Evolutionary conservation across 2,888 invertebrate genomes (phyloP).

Genomic region (Acronicta psi): DNA sequence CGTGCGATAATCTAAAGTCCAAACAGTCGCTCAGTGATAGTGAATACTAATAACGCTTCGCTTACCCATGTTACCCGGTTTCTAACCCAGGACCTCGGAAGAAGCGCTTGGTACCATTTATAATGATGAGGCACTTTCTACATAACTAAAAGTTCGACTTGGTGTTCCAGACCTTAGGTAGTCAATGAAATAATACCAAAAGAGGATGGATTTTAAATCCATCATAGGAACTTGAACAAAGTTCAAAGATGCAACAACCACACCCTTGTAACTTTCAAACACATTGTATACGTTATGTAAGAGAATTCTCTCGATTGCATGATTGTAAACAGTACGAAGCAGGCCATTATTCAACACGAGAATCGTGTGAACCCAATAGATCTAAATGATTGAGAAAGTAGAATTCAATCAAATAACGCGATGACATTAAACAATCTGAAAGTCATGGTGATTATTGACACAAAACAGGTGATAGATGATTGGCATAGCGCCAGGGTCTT

Average conservation of each 20-base stretch:
- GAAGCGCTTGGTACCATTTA: no score
- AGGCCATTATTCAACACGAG: constrained; percentile 24
- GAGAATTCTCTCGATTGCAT: constrained; percentile 27
- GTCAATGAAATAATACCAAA: no score
- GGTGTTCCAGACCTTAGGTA: no score
- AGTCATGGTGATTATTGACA: constrained; percentile 41
- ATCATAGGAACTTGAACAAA: constrained; percentile 4
- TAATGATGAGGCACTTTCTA: no score
- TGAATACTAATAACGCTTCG: no score
- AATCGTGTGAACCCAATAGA: constrained; percentile 29
- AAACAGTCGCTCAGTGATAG: no score
- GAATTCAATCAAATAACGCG: constrained; percentile 20
- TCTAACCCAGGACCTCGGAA: no score
- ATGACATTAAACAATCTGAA: constrained; percentile 45
- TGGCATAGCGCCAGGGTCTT: constrained; percentile 47
- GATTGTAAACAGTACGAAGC: constrained; percentile 24
- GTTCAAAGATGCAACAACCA: constrained; percentile 30
- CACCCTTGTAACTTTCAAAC: constrained; percentile 18
- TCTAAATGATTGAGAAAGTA: constrained; percentile 35
- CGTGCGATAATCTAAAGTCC: no score
- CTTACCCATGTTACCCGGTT: no score
- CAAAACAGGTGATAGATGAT: constrained; percentile 45
- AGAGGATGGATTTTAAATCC: no score
- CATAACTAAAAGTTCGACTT: no score
- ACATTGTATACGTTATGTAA: constrained; percentile 4